Percentiles rank a stretch among this genome's conserved stretches.
phyloP scores from a whole-genome alignment of 2,797 vertebrate genomes.

The Pipistrellus nathusii region DNA sequence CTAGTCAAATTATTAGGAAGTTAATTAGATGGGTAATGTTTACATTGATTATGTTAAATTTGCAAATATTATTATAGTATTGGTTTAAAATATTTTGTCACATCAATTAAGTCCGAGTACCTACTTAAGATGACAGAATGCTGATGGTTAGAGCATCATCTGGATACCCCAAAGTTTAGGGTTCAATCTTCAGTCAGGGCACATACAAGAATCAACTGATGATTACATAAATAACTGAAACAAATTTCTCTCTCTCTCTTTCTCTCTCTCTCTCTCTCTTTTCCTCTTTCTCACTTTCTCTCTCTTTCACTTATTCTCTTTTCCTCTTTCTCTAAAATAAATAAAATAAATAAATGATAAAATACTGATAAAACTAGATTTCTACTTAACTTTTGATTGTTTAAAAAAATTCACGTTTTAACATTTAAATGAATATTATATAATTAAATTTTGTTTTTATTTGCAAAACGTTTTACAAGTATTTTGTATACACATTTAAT shows the following conservation, averaged over 20 bases:
- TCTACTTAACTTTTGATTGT: background rate
- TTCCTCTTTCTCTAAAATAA: too few relatives aligned
- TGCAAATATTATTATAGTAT: background rate
- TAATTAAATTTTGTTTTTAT: background rate
- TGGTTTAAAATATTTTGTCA: background rate
- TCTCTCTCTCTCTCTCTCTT: background rate
- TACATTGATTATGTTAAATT: background rate
- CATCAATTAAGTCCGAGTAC: background rate
- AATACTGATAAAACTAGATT: background rate
- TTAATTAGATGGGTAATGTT: background rate
- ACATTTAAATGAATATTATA: background rate
- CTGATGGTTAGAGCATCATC: background rate
- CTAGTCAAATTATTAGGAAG: background rate
- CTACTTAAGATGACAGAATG: background rate
- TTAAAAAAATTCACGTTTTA: background rate
- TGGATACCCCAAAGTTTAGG: background rate
- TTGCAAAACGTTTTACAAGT: background rate
- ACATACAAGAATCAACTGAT: background rate
- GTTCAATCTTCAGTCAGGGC: background rate
- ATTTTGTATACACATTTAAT: background rate
- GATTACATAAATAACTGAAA: background rate
- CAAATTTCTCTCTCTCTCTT: background rate
- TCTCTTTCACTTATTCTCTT: too few relatives aligned
- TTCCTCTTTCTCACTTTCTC: too few relatives aligned
- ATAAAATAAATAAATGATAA: background rate